phyloP scores from a whole-genome alignment of 2,888 invertebrate species.

The Diploptera punctata region DNA sequence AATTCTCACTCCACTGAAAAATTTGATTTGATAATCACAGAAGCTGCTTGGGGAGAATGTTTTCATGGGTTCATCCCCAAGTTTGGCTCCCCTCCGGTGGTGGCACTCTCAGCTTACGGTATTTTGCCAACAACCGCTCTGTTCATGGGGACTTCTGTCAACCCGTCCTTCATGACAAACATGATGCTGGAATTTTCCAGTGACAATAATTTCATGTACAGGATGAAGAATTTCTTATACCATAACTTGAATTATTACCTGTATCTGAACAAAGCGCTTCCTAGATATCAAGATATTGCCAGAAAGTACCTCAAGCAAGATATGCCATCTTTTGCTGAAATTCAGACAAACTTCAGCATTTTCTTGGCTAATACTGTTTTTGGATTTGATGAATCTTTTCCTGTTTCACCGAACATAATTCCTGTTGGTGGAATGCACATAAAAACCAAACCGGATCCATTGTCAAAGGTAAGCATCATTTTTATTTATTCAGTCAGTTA shows the following conservation, averaged over 20 bases:
- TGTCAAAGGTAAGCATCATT: not conserved
- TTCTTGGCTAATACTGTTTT: not conserved
- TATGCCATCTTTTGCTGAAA: not conserved
- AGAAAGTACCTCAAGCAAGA: not conserved
- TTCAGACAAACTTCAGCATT: not conserved
- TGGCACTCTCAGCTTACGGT: not conserved
- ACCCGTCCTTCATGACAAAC: too few species aligned
- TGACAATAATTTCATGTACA: not conserved
- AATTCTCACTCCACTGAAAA: not conserved
- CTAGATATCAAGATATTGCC: too few species aligned
- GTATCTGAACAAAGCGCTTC: not conserved
- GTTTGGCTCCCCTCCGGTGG: not conserved
- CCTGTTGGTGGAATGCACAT: conserved; percentile 61
- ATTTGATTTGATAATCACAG: not conserved
- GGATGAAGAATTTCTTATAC: not conserved
- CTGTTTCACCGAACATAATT: conserved; percentile 59
- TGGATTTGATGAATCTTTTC: not conserved
- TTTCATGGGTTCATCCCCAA: too few species aligned
- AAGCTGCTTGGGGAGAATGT: not conserved
- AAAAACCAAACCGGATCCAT: not conserved
- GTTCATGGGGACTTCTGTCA: not conserved
- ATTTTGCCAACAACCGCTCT: not conserved
- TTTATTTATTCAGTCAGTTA: too few species aligned
- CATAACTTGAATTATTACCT: not conserved
- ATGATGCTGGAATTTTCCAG: not conserved